Base-by-base conservation (phyloP, 2,113 vertebrate genomes). In the Stictonetta naevosa region DNA sequence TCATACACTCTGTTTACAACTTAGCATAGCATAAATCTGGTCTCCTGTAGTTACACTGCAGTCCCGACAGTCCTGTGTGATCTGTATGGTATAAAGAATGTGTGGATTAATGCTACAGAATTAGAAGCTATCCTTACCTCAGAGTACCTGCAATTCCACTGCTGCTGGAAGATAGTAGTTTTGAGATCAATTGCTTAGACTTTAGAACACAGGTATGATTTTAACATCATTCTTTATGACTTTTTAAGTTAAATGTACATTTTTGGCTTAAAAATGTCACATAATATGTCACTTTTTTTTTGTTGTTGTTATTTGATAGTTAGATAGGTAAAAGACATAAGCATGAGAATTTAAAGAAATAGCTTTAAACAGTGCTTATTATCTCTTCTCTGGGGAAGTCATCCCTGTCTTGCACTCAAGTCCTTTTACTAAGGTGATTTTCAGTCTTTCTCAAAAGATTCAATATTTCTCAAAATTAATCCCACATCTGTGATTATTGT, bases 181-280 rank as follows among this genome's bases (percentile, higher is more conserved):
- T 95, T 95, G 74, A 95, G 93, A 96, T 95, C 67, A 83, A 94
- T 91, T 92, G 69, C 75, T 90, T 85, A 88, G 71, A 77, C 82
- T 79, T 92, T 52, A 87, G 66, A 66, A 53, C 60, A 76, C 50
- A 86, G 50, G 48, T 75, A 79, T 10, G 89, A 86, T 91, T 95
- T 91, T 83, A 84, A 84, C 29, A 29, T 92, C 55, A 16, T 91
- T 75, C 78, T 92, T 96, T 91, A 87, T 62, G 69, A 72, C 75
- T 38, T 13, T 63, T 29, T 33, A 58, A 58, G 31, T 31, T n/a
- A 83, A 8, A 68, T 38, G 34, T 88, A 75, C 21, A 22, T 15
- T 58, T 94, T 85, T 69, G 75, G 38, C 68, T 91, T 91, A 40
- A 88, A 94, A 92, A 73, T 62, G 38, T 86, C 80, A 64, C 42